Evolutionary conservation across 1,140 invertebrate species (phyloP).

Genomic region (Euura lappo): DNA sequence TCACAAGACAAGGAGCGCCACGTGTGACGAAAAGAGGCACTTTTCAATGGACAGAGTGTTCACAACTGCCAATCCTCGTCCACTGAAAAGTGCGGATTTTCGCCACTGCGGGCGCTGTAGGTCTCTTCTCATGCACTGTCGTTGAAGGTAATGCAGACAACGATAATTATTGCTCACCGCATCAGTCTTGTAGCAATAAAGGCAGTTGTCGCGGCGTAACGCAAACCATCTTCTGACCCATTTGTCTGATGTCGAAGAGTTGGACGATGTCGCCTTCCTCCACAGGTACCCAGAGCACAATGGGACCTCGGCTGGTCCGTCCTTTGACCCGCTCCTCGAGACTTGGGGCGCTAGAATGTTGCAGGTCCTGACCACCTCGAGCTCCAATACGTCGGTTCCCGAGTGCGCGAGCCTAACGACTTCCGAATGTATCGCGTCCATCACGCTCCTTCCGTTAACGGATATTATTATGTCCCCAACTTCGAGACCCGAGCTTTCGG

Average conservation of each 20-base stretch:
- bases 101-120: too few species aligned
- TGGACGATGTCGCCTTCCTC: conserved; percentile 68
- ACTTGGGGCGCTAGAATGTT: conserved; percentile 73
- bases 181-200: conserved; percentile 95
- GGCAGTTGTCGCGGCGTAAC: conserved; percentile 87
- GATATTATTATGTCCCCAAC: conserved; percentile 94
- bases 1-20: too few species aligned
- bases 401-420: conserved; percentile 93
- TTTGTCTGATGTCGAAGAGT: conserved; percentile 64
- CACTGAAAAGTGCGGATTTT: too few species aligned
- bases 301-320: conserved; percentile 64
- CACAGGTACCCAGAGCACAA: conserved; percentile 82
- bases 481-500: conserved; percentile 88
- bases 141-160: background rate
- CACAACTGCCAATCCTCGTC: too few species aligned
- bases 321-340: conserved; percentile 52
- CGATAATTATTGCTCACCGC: conserved; percentile 62
- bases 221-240: conserved; percentile 94
- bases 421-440: conserved; percentile 92
- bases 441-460: conserved; percentile 86
- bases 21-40: too few species aligned
- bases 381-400: conserved; percentile 81
- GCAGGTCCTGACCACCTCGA: conserved; percentile 88
- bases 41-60: too few species aligned
- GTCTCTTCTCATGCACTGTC: too few species aligned